Conservation (phyloP, 2,888 invertebrate genomes). For the Epistrophe eligans region DNA sequence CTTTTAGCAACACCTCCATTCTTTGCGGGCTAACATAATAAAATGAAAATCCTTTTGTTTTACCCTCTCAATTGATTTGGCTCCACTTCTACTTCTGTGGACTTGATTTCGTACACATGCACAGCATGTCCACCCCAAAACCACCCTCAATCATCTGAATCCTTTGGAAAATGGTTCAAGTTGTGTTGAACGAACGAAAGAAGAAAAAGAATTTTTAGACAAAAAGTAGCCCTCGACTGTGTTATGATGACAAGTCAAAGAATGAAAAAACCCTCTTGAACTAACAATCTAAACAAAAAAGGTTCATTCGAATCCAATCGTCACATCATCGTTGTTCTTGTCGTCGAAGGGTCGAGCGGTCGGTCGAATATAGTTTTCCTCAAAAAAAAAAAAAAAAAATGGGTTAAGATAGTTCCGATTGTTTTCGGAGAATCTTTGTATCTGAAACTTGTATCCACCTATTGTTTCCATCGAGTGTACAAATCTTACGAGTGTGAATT, state of each 20-base stretch:
- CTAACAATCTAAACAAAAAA: constrained; percentile 43
- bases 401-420: constrained; percentile 65
- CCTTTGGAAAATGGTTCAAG: constrained; percentile 51
- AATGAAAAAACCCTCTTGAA: constrained; percentile 33
- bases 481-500: neutral
- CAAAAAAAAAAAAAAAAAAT: constrained; percentile 47
- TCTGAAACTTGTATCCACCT: constrained; percentile 1
- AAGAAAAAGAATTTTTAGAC: constrained; percentile 13
- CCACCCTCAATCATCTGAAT: neutral
- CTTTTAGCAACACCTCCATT: constrained; percentile 57
- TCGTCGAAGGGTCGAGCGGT: neutral
- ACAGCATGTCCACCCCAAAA: neutral
- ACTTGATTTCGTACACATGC: constrained; percentile 37
- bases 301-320: constrained; percentile 27
- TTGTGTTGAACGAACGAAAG: constrained; percentile 11
- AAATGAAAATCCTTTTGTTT: constrained; percentile 68
- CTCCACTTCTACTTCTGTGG: constrained; percentile 11
- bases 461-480: constrained; percentile 10
- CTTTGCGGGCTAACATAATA: constrained; percentile 55
- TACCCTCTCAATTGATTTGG: constrained; percentile 63
- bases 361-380: constrained; percentile 31
- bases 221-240: constrained; percentile 20
- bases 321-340: neutral
- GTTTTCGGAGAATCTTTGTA: constrained; percentile 47
- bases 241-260: constrained; percentile 42